Evolutionary conservation across 2,113 vertebrate species (phyloP), one percentile per base, ranked within the genome.

Genomic region (Ancistrus triradiatus): DNA sequence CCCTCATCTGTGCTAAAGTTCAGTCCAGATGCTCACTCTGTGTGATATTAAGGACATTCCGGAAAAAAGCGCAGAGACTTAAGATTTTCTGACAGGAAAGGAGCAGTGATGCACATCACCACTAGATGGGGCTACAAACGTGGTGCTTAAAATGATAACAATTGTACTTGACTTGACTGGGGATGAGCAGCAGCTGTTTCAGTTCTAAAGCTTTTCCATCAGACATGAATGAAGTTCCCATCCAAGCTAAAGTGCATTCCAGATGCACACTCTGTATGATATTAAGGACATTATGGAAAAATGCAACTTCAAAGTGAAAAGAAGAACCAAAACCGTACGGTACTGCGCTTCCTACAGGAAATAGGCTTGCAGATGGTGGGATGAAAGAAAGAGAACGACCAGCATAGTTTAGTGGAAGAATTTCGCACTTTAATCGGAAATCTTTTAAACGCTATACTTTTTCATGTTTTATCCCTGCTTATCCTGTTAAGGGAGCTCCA

Each of bases 221-320:
- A 63, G 63, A 57, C 35, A 57, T 68, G 66, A 50, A 68, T 49
- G 47, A 69, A 52, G 58, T 50, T 49, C 40, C 59, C 68, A 66
- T 77, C 52, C 68, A 69, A 72, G 69, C 63, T 19, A 27, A 42
- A 59, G 69, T 50, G 44, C 56, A 72, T 73, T 71, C 64, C 70
- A 76, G 68, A 76, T 78, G 74, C 44, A 52, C 42, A 59, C 53
- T 59, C 66, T 28, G 57, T 43, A 35, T 27, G 9, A 74, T 61
- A 68, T 74, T 76, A 63, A 59, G 58, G 61, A 21, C 18, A 52
- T 60, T 77, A 60, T 60, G 50, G 50, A 56, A 56, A 67, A 72
- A 63, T 38, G 44, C 63, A 60, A 47, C 73, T 75, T 68, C 56
- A 70, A 63, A 78, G 70, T 40, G 56, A 75, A 68, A 71, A 56